phyloP scores from a whole-genome alignment of 1,140 invertebrate species.

The Planococcus citri region DNA sequence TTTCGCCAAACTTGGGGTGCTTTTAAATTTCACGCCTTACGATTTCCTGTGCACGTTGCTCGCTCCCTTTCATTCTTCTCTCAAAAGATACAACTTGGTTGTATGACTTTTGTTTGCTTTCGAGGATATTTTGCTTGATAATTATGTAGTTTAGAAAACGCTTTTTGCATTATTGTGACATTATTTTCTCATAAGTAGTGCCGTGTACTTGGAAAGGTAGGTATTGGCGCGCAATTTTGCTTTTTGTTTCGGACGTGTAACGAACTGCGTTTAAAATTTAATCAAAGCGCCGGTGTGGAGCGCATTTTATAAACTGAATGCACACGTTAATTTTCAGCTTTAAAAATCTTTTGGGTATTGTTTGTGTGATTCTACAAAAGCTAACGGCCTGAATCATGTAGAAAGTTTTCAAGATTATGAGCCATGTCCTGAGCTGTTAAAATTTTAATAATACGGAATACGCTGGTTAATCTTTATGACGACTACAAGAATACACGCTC shows the following conservation, averaged over 20 bases:
- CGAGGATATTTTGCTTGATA: no score
- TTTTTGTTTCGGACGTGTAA: not conserved
- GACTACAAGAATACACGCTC: not conserved
- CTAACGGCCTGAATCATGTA: not conserved
- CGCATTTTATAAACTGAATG: not conserved
- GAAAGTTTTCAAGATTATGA: not conserved
- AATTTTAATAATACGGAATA: not conserved
- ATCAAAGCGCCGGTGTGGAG: not conserved
- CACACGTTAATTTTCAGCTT: not conserved
- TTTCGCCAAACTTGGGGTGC: no score
- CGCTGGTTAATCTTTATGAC: not conserved
- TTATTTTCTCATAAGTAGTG: not conserved
- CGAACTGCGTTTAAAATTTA: not conserved
- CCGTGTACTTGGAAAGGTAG: not conserved
- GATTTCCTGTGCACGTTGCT: no score
- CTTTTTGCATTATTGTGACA: not conserved
- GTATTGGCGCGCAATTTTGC: not conserved
- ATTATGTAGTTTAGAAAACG: not conserved
- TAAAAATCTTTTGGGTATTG: slow-evolving; percentile 4
- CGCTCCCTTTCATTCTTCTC: no score
- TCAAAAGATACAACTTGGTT: no score
- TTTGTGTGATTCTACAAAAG: slow-evolving; percentile 3
- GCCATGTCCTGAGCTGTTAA: not conserved
- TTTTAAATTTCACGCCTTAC: no score
- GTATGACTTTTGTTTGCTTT: no score